Conservation (phyloP, 2,888 invertebrate species). For the Deilephila porcellus region DNA sequence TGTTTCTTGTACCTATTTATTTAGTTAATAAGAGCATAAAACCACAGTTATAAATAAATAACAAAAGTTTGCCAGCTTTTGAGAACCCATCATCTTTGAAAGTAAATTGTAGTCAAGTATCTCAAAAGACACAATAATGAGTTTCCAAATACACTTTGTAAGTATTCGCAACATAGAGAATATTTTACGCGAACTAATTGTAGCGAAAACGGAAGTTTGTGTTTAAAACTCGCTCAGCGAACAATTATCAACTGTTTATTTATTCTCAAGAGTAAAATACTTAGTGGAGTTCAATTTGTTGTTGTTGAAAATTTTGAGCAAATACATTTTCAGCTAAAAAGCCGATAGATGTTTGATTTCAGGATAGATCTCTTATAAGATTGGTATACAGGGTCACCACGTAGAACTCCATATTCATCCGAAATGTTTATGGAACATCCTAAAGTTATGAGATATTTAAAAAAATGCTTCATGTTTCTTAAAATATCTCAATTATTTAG, state of each 20-base stretch:
- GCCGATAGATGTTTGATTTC: no score
- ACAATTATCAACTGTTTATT: slow-evolving; percentile 57
- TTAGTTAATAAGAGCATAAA: no score
- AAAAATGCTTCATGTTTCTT: no score
- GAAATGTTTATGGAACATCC: no score
- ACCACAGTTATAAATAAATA: not conserved
- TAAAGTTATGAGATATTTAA: no score
- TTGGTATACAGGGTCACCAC: no score
- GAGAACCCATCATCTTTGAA: slow-evolving; percentile 1
- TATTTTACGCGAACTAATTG: slow-evolving; percentile 75
- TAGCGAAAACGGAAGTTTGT: slow-evolving; percentile 71
- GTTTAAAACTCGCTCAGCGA: slow-evolving; percentile 50
- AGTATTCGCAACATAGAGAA: slow-evolving; percentile 64
- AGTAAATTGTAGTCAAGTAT: slow-evolving; percentile 8
- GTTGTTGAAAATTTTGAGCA: not conserved
- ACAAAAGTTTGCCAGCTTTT: not conserved
- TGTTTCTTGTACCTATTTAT: no score
- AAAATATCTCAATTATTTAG: no score
- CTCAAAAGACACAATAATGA: slow-evolving; percentile 50
- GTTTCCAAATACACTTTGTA: slow-evolving; percentile 44
- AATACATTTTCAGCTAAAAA: no score
- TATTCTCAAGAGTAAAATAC: slow-evolving; percentile 55
- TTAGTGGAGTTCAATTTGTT: not conserved
- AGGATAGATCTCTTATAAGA: no score
- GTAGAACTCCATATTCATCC: no score